These are phyloP conservation scores for Mamestra configurata DNA, from an alignment of 1,140 invertebrate genomes.

Conservation along the genomic window DNA sequence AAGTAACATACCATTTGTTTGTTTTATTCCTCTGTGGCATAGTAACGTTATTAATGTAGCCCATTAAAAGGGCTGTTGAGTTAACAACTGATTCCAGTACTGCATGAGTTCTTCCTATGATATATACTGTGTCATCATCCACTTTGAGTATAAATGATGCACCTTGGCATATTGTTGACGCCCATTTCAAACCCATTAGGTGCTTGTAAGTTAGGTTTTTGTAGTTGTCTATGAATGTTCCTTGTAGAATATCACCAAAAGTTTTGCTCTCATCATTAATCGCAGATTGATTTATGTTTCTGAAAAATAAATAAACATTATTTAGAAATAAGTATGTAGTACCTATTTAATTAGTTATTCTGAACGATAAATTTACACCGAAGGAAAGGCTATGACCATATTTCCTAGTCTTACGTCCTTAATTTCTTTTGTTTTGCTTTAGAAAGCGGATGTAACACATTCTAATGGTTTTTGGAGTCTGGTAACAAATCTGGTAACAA, in stretches of 20 bases:
- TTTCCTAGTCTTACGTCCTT: too few relatives aligned
- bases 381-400: too few relatives aligned
- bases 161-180: constrained; percentile 89
- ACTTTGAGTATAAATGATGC: constrained; percentile 94
- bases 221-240: constrained; percentile 94
- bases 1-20: constrained; percentile 94
- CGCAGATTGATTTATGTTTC: constrained; percentile 89
- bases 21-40: constrained; percentile 89
- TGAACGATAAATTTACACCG: background rate
- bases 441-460: too few relatives aligned
- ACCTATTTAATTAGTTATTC: background rate
- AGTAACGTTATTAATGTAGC: constrained; percentile 91
- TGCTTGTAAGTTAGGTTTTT: constrained; percentile 96
- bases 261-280: constrained; percentile 90
- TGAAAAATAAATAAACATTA: too few relatives aligned
- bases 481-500: too few relatives aligned
- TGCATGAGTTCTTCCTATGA: constrained; percentile 90
- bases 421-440: too few relatives aligned
- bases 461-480: too few relatives aligned
- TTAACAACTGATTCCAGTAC: constrained; percentile 76
- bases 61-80: constrained; percentile 88
- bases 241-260: constrained; percentile 93
- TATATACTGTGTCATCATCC: constrained; percentile 96
- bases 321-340: too few relatives aligned
- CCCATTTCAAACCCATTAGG: constrained; percentile 95